Evolutionary conservation across 2,797 vertebrate genomes (phyloP).

Genomic region (Melanotaenia parkinsoni): DNA sequence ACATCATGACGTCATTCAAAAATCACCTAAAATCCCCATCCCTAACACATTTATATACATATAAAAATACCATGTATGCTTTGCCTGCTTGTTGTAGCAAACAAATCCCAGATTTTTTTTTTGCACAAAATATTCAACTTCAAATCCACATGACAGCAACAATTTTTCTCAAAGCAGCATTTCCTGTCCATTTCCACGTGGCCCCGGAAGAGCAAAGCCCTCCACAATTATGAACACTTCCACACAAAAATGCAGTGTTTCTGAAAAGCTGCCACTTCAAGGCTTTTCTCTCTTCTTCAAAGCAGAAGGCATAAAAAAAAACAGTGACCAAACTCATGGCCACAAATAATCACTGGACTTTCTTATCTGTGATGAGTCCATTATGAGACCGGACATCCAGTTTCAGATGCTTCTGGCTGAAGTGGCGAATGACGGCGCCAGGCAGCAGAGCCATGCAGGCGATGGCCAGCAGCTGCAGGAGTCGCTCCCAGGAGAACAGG

Average conservation of each 20-base stretch:
- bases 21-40: too few species aligned
- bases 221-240: constrained; percentile 3
- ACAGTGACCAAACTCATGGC: neutral
- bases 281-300: constrained; percentile 14
- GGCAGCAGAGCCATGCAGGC: constrained; percentile 91
- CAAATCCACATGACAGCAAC: constrained; percentile 6
- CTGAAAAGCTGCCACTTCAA: constrained; percentile 19
- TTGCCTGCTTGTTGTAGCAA: constrained; percentile 4
- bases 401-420: constrained; percentile 83
- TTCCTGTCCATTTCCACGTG: constrained; percentile 9
- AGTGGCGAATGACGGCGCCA: constrained; percentile 88
- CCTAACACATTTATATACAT: constrained; percentile 9
- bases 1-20: too few species aligned
- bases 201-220: constrained; percentile 5
- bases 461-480: constrained; percentile 90
- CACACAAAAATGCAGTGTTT: neutral
- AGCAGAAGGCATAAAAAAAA: constrained; percentile 13
- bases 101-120: constrained; percentile 20
- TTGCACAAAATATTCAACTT: constrained; percentile 25
- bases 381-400: constrained; percentile 69
- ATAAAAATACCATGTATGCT: constrained; percentile 1
- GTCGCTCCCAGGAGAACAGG: constrained; percentile 91
- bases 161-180: neutral
- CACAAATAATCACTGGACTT: constrained; percentile 80
- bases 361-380: constrained; percentile 74